These are phyloP conservation scores for Hyposoter didymator DNA, from an alignment of 2,888 invertebrate species.

Conservation along the genomic window DNA sequence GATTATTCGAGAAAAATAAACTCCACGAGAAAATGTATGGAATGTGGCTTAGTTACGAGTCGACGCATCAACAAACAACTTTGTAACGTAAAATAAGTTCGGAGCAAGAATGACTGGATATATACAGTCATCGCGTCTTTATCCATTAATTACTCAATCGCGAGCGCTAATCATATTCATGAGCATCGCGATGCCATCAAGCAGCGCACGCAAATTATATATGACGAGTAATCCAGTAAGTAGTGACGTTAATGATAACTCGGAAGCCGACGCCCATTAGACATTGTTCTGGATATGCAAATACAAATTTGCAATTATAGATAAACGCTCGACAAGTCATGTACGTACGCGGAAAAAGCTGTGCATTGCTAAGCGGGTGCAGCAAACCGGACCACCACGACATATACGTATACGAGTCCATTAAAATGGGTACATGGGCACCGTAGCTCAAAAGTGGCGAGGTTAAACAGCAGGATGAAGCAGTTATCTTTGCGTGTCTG, in stretches of 20 bases:
- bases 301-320: slow-evolving; percentile 26
- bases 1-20: background rate
- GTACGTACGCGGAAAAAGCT: background rate
- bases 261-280: background rate
- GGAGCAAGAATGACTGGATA: background rate
- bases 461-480: slow-evolving; percentile 78
- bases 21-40: too few relatives aligned
- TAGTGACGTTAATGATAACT: slow-evolving; percentile 11
- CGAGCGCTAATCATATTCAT: background rate
- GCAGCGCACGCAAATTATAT: background rate
- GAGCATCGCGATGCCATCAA: background rate
- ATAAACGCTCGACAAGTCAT: slow-evolving; percentile 28
- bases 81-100: background rate
- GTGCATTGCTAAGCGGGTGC: slow-evolving; percentile 11
- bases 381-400: background rate
- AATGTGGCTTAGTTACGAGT: background rate
- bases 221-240: slow-evolving; percentile 12
- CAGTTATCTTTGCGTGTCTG: slow-evolving; percentile 77
- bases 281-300: slow-evolving; percentile 9
- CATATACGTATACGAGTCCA: background rate
- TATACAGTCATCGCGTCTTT: background rate
- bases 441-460: slow-evolving; percentile 47
- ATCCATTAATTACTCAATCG: slow-evolving; percentile 1
- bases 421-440: background rate
- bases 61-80: background rate